Evolutionary conservation across 1,140 invertebrate species (phyloP).

Genomic region (Nephila pilipes): DNA sequence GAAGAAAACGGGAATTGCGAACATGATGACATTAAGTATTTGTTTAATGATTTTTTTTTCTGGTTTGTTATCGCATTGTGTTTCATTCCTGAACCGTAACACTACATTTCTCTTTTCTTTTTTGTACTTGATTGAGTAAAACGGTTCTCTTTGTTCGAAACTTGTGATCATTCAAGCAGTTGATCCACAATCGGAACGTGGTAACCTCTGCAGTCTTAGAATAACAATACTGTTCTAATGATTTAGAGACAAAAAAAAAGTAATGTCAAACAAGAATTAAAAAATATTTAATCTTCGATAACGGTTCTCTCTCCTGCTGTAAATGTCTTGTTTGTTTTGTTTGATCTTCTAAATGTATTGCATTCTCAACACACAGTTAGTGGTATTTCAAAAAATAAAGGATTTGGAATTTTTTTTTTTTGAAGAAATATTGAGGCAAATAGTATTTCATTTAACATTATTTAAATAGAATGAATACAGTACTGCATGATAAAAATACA

Average conservation of each 20-base stretch:
- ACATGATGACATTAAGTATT: not conserved
- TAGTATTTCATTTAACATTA: no score
- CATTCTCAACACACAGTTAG: not conserved
- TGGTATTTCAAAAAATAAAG: not conserved
- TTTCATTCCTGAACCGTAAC: not conserved
- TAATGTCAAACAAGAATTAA: not conserved
- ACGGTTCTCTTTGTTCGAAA: not conserved
- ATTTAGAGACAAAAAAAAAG: not conserved
- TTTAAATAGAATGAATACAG: no score
- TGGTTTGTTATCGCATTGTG: not conserved
- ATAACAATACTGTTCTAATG: not conserved
- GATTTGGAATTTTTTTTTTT: not conserved
- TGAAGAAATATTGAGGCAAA: not conserved
- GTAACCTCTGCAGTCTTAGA: not conserved
- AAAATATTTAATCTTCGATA: not conserved
- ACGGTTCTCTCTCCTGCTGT: not conserved
- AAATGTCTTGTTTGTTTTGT: not conserved
- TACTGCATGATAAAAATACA: no score
- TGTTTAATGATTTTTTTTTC: slow-evolving; percentile 2
- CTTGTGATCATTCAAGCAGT: not conserved
- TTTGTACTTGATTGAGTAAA: not conserved
- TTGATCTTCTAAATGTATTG: not conserved
- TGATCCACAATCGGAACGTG: not conserved
- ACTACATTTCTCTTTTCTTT: not conserved
- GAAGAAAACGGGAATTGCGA: not conserved